Evolutionary conservation across 2,113 vertebrate species (phyloP).

Genomic region (Notothenia rossii): DNA sequence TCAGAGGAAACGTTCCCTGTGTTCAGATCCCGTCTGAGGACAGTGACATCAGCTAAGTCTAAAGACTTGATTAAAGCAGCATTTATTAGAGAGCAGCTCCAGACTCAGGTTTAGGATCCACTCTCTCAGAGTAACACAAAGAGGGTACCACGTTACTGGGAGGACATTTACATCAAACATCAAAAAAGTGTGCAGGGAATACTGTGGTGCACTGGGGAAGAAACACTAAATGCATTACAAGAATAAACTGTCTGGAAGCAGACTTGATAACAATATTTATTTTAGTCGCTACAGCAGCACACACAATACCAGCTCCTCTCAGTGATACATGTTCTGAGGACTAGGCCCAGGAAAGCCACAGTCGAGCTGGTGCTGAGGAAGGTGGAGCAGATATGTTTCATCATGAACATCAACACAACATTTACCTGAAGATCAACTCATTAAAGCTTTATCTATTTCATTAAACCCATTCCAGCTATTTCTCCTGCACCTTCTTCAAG

Average conservation of each 20-base stretch:
- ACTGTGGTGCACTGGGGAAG: too few species aligned
- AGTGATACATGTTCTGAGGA: neutral
- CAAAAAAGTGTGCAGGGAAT: too few species aligned
- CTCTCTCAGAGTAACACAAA: neutral
- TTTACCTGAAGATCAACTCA: too few species aligned
- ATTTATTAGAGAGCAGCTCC: neutral
- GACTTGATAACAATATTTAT: neutral
- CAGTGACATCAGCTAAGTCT: neutral
- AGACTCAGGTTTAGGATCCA: neutral
- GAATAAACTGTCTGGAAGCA: too few species aligned
- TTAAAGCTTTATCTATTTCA: too few species aligned
- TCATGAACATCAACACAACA: too few species aligned
- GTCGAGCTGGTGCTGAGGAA: neutral
- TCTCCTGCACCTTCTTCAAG: neutral
- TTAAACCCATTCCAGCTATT: too few species aligned
- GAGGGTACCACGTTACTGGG: neutral
- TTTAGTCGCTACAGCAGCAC: neutral
- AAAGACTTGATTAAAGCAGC: neutral
- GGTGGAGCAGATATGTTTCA: too few species aligned
- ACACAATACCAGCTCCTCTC: neutral
- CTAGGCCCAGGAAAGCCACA: too few species aligned
- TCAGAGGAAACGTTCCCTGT: neutral
- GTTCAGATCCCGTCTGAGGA: conserved; percentile 11
- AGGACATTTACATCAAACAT: too few species aligned
- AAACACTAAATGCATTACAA: too few species aligned